Evolutionary conservation across 2,888 invertebrate species (phyloP).

Genomic region (Cephus pulcher): DNA sequence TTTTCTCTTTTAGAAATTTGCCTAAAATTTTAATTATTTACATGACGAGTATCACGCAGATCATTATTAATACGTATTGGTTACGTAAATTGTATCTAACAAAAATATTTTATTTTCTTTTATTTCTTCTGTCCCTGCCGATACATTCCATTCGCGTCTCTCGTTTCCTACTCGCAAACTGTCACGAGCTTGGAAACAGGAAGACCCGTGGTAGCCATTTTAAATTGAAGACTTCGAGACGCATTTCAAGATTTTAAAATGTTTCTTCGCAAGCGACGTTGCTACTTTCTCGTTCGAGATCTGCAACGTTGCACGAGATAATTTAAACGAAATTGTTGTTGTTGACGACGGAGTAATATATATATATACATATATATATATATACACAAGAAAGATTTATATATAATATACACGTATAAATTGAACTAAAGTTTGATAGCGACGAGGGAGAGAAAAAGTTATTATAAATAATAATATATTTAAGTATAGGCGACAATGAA

Average conservation of each 20-base stretch:
- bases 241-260: background rate
- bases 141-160: background rate
- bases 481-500: background rate
- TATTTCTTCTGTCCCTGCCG: too few species aligned
- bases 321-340: background rate
- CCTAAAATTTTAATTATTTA: background rate
- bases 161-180: background rate
- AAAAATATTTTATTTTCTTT: background rate
- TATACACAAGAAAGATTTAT: constrained; percentile 15
- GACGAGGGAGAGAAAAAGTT: background rate
- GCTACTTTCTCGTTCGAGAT: background rate
- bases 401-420: constrained; percentile 17
- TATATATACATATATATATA: constrained; percentile 24
- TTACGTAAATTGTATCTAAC: background rate
- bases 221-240: background rate
- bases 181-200: background rate
- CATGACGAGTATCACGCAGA: background rate
- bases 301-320: background rate
- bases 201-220: background rate
- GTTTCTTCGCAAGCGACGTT: background rate
- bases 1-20: background rate
- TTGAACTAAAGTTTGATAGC: too few species aligned
- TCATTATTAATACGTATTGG: background rate
- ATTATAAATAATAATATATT: constrained; percentile 1
- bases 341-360: constrained; percentile 27